Evolutionary conservation across 2,797 vertebrate genomes (phyloP), one percentile per base, ranked within the genome.

Genomic region (Takifugu ocellatus): DNA sequence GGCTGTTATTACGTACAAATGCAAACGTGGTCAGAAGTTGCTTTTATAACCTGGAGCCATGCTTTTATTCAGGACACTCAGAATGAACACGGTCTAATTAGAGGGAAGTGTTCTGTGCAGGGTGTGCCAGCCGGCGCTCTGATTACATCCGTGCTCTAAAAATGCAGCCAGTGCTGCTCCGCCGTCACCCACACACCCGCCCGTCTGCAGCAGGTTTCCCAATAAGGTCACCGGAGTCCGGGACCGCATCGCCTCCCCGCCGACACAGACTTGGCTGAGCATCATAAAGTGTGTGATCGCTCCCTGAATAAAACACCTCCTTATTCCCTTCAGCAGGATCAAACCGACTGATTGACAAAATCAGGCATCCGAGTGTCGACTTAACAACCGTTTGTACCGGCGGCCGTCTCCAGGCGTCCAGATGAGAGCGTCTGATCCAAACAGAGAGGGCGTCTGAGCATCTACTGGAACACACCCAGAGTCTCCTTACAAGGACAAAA

Each of bases 401-500:
- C 0, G 5, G 54, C 58, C 21, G 29, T 64, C 55, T 49, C 57
- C 5, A 63, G 62, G 54, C 52, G 44, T 56, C 49, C 56, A 60
- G 46, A 70, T 66, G 43, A 56, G 56, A 68, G 58, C 25, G 48
- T 2, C 52, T 54, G n/a, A 61, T 66, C 78, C 61, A 73, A 84
- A 84, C 75, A 70, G 10, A 64, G 62, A 39, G 36, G 36, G 36
- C 36, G 59, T 72, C 68, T 50, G 49, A 51, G 51, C 43, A 51
- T 52, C 52, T 12, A 58, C 67, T 57, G 70, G 57, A 75, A 78
- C 82, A 77, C 74, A 81, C 61, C 62, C 47, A 56, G 71, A 82
- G 84, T 91, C 80, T 88, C 90, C 89, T 90, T 91, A 90, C 87
- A 92, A 91, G 90, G 91, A 66, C 88, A 88, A 70, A 82, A 73